Conservation (phyloP, 2,888 invertebrate species). For the Thecocarcelia acutangulata region DNA sequence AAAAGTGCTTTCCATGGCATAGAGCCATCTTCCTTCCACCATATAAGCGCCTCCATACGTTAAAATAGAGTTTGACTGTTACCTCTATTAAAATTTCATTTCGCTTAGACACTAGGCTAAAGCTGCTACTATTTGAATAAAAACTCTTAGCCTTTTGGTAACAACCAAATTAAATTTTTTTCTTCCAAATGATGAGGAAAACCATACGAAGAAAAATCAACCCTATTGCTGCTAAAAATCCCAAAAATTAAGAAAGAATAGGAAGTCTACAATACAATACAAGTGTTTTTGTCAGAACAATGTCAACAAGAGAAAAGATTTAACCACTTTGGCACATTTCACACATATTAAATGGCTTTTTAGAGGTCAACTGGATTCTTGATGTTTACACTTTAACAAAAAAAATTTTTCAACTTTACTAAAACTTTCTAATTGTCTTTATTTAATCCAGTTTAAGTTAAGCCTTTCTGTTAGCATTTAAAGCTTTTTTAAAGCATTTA, state of each 20-base stretch:
- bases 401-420: slow-evolving; percentile 26
- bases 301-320: neutral
- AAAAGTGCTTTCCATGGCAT: too few species aligned
- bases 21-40: too few species aligned
- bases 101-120: too few species aligned
- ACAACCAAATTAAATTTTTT: slow-evolving; percentile 13
- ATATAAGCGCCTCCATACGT: too few species aligned
- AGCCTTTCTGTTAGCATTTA: neutral
- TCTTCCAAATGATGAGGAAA: slow-evolving; percentile 9
- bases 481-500: too few species aligned
- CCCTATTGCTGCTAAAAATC: slow-evolving; percentile 40
- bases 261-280: too few species aligned
- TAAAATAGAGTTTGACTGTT: too few species aligned
- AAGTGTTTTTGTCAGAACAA: neutral
- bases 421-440: neutral
- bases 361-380: slow-evolving; percentile 39
- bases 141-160: slow-evolving; percentile 50
- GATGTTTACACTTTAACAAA: slow-evolving; percentile 23
- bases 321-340: slow-evolving; percentile 44
- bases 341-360: slow-evolving; percentile 29
- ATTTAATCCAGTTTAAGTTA: slow-evolving; percentile 8
- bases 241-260: too few species aligned
- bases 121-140: neutral
- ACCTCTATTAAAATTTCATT: too few species aligned
- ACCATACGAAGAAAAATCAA: slow-evolving; percentile 37